Conservation (phyloP, 2,113 vertebrate genomes). For the Channa argus region DNA sequence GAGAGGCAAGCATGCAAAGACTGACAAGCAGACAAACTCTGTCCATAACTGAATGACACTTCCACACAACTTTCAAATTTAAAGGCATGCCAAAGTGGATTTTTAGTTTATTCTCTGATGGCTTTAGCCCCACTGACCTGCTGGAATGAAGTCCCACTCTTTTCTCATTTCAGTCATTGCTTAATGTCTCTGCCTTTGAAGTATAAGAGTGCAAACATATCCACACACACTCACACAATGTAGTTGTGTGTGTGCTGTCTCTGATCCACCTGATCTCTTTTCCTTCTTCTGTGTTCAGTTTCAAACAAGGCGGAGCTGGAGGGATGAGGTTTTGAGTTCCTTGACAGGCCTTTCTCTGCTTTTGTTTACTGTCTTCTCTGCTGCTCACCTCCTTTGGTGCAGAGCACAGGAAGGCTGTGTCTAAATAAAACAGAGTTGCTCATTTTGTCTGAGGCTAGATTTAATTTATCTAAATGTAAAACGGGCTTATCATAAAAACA, state of each 20-base stretch:
- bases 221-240: slow-evolving; percentile 2
- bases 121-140: slow-evolving; percentile 36
- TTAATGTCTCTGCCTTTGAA: slow-evolving; percentile 36
- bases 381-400: slow-evolving; percentile 33
- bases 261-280: slow-evolving; percentile 42
- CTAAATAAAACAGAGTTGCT: slow-evolving; percentile 36
- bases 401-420: slow-evolving; percentile 30
- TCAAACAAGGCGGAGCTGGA: slow-evolving; percentile 27
- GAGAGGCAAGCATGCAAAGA: not conserved
- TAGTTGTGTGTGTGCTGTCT: slow-evolving; percentile 17
- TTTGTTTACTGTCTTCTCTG: slow-evolving; percentile 37
- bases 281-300: slow-evolving; percentile 29
- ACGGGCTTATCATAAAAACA: not conserved
- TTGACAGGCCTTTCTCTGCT: slow-evolving; percentile 44
- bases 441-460: slow-evolving; percentile 5
- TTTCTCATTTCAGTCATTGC: slow-evolving; percentile 23
- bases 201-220: slow-evolving; percentile 3
- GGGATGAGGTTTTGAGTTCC: slow-evolving; percentile 43
- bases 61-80: slow-evolving; percentile 21
- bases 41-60: slow-evolving; percentile 20
- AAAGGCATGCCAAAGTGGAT: slow-evolving; percentile 14
- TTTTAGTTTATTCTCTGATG: slow-evolving; percentile 32
- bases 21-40: slow-evolving; percentile 28
- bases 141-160: slow-evolving; percentile 15
- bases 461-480: not conserved